A percentile compares a stretch with the other conserved stretches of the same genome.
Evolutionary conservation across 2,113 vertebrate species (phyloP).

Genomic region (Rhea americana): DNA sequence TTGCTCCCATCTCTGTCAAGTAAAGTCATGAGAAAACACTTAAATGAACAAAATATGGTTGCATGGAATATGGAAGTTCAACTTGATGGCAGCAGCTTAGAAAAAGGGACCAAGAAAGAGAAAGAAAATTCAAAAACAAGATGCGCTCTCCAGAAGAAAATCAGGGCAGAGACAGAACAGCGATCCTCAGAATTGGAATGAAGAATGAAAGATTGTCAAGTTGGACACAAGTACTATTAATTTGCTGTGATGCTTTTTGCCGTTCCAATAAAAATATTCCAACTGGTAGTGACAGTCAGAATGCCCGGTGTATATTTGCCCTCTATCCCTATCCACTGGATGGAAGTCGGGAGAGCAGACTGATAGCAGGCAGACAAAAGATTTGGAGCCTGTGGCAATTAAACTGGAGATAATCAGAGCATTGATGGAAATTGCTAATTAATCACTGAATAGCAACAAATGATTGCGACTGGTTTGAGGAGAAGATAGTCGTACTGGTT

Average conservation of each 20-base stretch:
- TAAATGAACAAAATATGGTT: neutral
- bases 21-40: neutral
- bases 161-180: neutral
- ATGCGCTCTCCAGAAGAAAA: neutral
- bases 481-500: neutral
- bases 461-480: neutral
- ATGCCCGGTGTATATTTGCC: neutral
- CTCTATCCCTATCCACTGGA: neutral
- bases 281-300: neutral
- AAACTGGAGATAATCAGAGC: neutral
- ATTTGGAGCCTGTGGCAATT: neutral
- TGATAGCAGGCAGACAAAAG: neutral
- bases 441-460: neutral
- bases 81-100: neutral
- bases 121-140: neutral
- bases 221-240: neutral
- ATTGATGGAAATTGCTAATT: neutral
- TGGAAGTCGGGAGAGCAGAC: neutral
- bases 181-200: neutral
- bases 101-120: accelerated
- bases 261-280: neutral
- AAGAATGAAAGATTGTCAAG: neutral
- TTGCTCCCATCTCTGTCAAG: neutral
- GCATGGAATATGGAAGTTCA: neutral
- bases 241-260: neutral